Percentiles rank a stretch among this genome's conserved stretches.
These are phyloP conservation scores for Hippopotamus amphibius DNA, from an alignment of 2,113 vertebrate genomes.

Conservation along the genomic window DNA sequence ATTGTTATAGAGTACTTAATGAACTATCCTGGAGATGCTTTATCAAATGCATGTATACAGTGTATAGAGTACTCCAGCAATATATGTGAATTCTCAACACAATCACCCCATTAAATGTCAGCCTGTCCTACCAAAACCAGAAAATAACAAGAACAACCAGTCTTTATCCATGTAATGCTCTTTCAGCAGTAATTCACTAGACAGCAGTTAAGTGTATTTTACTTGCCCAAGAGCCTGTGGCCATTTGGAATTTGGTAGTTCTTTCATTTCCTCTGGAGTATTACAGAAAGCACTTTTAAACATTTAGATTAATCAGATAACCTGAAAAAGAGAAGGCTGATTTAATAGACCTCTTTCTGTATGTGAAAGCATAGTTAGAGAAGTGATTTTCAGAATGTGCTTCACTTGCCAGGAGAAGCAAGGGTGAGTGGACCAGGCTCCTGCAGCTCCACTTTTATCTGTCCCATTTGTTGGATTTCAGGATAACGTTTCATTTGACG, in stretches of 20 bases:
- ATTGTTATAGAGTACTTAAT: background rate
- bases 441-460: background rate
- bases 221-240: background rate
- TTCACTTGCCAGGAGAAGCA: background rate
- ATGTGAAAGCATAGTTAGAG: background rate
- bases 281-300: background rate
- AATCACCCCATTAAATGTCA: background rate
- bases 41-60: background rate
- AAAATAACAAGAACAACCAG: background rate
- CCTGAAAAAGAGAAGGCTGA: background rate
- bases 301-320: background rate
- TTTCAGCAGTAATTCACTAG: background rate
- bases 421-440: background rate
- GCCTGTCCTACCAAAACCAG: background rate
- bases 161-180: background rate
- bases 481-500: background rate
- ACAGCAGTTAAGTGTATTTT: background rate
- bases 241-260: background rate
- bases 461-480: background rate
- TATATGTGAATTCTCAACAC: background rate
- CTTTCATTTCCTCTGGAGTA: constrained; percentile 26
- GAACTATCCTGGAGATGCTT: background rate
- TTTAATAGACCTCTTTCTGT: background rate
- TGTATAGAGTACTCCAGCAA: background rate
- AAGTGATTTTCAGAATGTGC: background rate